Evolutionary conservation across 2,113 vertebrate species (phyloP).

Genomic region (Heterochromis multidens): DNA sequence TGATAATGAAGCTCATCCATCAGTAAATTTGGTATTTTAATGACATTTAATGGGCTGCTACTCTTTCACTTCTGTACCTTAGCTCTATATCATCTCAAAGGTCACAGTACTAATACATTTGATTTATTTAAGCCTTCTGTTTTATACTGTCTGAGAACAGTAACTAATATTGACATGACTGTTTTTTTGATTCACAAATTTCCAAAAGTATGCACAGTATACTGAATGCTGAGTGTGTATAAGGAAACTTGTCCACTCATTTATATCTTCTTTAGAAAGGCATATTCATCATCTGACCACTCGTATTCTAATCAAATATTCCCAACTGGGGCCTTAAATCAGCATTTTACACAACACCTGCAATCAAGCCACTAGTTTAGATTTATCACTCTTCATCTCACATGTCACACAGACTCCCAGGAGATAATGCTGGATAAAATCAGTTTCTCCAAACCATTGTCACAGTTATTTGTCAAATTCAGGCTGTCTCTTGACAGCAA

Average conservation of each 20-base stretch:
- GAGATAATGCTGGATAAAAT: background rate
- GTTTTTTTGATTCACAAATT: background rate
- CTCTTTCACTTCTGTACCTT: background rate
- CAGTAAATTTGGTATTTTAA: background rate
- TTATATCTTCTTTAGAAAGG: slow-evolving; percentile 24
- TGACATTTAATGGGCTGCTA: background rate
- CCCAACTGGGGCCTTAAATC: slow-evolving; percentile 38
- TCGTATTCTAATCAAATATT: slow-evolving; percentile 39
- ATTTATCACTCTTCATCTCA: slow-evolving; percentile 35
- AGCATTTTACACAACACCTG: slow-evolving; percentile 55
- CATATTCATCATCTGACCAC: slow-evolving; percentile 25
- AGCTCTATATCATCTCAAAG: slow-evolving; percentile 1
- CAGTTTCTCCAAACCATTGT: background rate
- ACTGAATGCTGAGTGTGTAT: background rate
- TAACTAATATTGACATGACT: background rate
- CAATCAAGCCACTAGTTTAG: slow-evolving; percentile 38
- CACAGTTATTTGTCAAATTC: background rate
- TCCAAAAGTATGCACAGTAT: background rate
- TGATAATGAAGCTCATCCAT: background rate
- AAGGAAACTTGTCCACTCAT: background rate
- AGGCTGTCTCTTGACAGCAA: background rate
- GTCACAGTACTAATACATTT: slow-evolving; percentile 28
- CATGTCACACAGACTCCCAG: background rate
- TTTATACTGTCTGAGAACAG: background rate
- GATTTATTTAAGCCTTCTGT: background rate